These are phyloP conservation scores for Drosophila mauritiana DNA, from an alignment of 1,140 invertebrate species.

Conservation along the genomic window DNA sequence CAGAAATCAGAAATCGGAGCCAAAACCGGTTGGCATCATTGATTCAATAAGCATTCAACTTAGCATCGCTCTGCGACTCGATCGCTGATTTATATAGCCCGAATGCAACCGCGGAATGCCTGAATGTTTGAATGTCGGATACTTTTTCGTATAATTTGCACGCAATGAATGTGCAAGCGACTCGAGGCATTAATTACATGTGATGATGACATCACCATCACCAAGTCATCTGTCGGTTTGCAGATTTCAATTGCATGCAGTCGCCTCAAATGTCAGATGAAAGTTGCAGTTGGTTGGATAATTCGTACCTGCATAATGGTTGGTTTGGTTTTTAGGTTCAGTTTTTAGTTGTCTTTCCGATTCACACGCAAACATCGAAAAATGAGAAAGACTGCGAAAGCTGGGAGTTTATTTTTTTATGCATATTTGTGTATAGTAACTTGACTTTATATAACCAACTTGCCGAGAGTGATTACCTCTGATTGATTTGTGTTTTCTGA, in stretches of 20 bases:
- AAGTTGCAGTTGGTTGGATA: constrained; percentile 46
- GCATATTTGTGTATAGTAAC: constrained; percentile 16
- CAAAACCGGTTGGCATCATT: constrained; percentile 37
- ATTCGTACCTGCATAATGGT: constrained; percentile 23
- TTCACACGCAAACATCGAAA: constrained; percentile 56
- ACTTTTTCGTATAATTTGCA: constrained; percentile 45
- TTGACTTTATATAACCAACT: constrained; percentile 29
- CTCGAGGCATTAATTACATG: constrained; percentile 66
- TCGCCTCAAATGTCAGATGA: constrained; percentile 67
- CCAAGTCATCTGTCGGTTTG: constrained; percentile 15
- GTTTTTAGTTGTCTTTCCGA: constrained; percentile 5
- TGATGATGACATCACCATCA: constrained; percentile 30
- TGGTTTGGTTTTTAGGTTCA: constrained; percentile 8
- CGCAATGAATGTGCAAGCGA: constrained; percentile 54
- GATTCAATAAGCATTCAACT: constrained; percentile 49
- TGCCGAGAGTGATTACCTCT: constrained; percentile 58
- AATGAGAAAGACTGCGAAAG: background rate
- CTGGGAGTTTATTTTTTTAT: background rate
- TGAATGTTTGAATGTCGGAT: background rate
- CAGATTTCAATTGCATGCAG: constrained; percentile 61
- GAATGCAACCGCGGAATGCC: constrained; percentile 40
- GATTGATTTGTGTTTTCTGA: constrained; percentile 67
- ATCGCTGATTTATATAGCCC: constrained; percentile 44
- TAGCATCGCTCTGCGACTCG: constrained; percentile 45
- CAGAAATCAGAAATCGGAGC: background rate